Evolutionary conservation across 2,888 invertebrate species (phyloP).

Genomic region (Caenorhabditis afra): DNA sequence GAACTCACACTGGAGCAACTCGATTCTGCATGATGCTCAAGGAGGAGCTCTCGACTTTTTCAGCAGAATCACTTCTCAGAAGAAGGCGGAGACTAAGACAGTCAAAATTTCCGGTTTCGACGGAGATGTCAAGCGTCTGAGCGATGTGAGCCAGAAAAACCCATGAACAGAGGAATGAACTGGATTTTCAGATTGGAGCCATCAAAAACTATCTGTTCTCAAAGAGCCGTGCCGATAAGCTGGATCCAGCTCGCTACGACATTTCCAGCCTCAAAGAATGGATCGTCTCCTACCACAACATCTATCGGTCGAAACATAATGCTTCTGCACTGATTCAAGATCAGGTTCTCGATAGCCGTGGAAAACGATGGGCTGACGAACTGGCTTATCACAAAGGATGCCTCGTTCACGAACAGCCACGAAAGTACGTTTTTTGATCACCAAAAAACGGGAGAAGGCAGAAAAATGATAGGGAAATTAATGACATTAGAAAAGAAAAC

Average conservation of each 20-base stretch:
- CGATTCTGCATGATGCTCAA: slow-evolving; percentile 31
- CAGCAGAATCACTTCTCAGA: slow-evolving; percentile 38
- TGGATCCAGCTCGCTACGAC: slow-evolving; percentile 57
- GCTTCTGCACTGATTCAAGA: slow-evolving; percentile 64
- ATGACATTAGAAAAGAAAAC: too few relatives aligned
- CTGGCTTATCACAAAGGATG: slow-evolving; percentile 69
- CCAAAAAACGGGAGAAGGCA: slow-evolving; percentile 5
- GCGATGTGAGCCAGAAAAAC: slow-evolving; percentile 12
- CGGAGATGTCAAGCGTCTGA: slow-evolving; percentile 32
- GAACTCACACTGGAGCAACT: slow-evolving; percentile 37
- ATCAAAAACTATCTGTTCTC: slow-evolving; percentile 48
- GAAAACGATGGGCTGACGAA: slow-evolving; percentile 74
- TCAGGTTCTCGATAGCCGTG: slow-evolving; percentile 65
- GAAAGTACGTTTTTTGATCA: slow-evolving; percentile 62
- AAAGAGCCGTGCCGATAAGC: slow-evolving; percentile 55
- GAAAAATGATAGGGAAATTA: slow-evolving; percentile 21
- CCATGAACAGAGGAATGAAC: too few relatives aligned
- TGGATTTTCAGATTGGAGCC: slow-evolving; percentile 26
- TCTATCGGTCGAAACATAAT: slow-evolving; percentile 71
- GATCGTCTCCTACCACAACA: slow-evolving; percentile 69
- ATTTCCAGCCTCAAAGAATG: slow-evolving; percentile 40
- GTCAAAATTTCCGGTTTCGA: slow-evolving; percentile 3
- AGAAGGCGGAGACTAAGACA: slow-evolving; percentile 18
- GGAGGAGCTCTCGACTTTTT: slow-evolving; percentile 44
- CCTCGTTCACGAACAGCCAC: slow-evolving; percentile 72